These are phyloP conservation scores for Notothenia coriiceps DNA, from an alignment of 2,113 vertebrate species.

Conservation along the genomic window DNA sequence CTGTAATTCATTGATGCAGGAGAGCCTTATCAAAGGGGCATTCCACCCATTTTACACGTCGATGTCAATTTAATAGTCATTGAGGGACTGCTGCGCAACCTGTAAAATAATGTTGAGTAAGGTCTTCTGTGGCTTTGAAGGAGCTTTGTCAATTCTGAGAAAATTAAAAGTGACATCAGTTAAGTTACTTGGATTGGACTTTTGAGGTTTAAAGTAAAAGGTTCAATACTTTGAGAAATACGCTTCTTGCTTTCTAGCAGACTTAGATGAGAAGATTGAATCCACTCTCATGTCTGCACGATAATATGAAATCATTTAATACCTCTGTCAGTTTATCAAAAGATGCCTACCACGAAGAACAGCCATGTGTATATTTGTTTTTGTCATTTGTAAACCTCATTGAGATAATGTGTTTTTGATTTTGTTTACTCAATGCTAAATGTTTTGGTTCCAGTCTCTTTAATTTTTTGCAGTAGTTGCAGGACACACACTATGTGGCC, in stretches of 20 bases:
- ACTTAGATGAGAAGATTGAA: neutral
- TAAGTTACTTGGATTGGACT: neutral
- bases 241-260: neutral
- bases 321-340: neutral
- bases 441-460: conserved; percentile 41
- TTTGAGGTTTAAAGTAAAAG: neutral
- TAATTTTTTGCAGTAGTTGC: conserved; percentile 43
- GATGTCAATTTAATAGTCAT: conserved; percentile 4
- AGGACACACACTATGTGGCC: conserved; percentile 40
- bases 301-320: neutral
- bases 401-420: conserved; percentile 13
- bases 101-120: neutral
- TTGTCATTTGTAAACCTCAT: neutral
- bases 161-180: neutral
- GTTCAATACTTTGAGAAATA: neutral
- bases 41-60: conserved; percentile 1
- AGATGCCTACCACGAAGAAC: neutral
- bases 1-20: neutral
- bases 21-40: neutral
- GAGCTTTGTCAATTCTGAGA: neutral
- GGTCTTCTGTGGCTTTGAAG: neutral
- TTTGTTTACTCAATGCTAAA: conserved; percentile 29
- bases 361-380: neutral
- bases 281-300: neutral
- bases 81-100: neutral